Conservation (phyloP, 2,113 vertebrate species). For the Antigone vipio region DNA sequence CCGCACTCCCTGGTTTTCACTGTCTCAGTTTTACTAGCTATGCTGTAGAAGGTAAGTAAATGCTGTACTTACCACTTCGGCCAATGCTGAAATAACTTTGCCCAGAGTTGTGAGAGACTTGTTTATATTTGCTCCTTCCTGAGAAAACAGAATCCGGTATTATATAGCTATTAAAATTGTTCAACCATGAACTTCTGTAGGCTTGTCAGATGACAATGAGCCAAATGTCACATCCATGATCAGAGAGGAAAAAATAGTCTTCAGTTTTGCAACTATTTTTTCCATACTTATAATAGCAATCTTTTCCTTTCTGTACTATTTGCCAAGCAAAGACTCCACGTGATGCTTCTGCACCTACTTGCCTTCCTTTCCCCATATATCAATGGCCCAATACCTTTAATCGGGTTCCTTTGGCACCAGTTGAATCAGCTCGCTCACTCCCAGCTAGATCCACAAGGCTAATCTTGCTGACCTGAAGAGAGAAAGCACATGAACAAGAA, state of each 20-base stretch:
- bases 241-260: no score
- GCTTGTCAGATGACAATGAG: neutral
- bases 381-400: constrained; percentile 81
- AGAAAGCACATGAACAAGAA: neutral
- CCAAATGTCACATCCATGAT: neutral
- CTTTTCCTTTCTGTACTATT: neutral
- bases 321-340: neutral
- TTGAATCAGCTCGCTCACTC: constrained; percentile 97
- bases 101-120: constrained; percentile 98
- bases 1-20: neutral
- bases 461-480: constrained; percentile 94
- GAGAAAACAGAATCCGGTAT: constrained; percentile 31
- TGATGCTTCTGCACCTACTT: neutral
- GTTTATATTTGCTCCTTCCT: constrained; percentile 99
- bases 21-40: neutral
- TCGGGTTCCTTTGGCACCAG: constrained; percentile 95
- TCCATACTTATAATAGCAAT: neutral
- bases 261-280: neutral
- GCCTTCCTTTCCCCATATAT: neutral
- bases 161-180: neutral
- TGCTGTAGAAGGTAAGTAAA: neutral
- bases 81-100: constrained; percentile 97
- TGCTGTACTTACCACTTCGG: constrained; percentile 93
- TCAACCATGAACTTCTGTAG: neutral
- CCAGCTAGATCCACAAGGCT: constrained; percentile 97